Base-by-base conservation (phyloP, 2,113 vertebrate genomes). In the Syrmaticus mikado region DNA sequence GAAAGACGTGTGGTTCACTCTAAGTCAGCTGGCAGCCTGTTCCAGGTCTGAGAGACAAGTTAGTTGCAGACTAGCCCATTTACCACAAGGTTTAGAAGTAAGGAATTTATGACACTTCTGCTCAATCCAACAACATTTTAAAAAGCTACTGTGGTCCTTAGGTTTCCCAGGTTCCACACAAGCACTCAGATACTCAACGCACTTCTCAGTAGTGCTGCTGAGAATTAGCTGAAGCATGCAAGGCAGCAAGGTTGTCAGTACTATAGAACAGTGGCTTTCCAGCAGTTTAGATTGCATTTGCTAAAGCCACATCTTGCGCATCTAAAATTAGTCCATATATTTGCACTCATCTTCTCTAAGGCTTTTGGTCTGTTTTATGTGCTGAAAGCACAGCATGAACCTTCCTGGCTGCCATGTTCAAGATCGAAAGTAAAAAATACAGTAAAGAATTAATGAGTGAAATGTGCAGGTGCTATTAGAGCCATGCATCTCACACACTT, bases 51-150 rank as follows among this genome's bases (percentile, higher is more conserved):
- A 41, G 40, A 28, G 52, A 43, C 53, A 9, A 10, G 2, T 60
- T 57, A 22, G 8, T 52, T 81, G 52, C 66, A 82, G 87, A 71
- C 62, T 0, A 0, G 30, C 8, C 52, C 67, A 3, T 89, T 84
- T 82, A 71, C 46, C 0, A 0, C 38, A 40, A 87, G 66, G 52
- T 16, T 72, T 25, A 24, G 7, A 14, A 58, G 15, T 2, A 3
- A 81, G 77, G 76, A 77, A 74, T 88, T 83, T 81, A 53, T 60
- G 57, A 17, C 14, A 55, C 38, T 17, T 80, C 18, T 87, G 48
- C 60, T 84, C 65, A 57, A 8, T 30, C 30, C 65, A 80, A 3
- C 18, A 38, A 8, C 74, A 32, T 73, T 67, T 67, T 32, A 55
- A 58, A 92, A 82, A 57, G 78, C 32, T 79, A 27, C 36, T 62